Percentiles rank a stretch among this genome's conserved stretches.
Evolutionary conservation across 2,797 vertebrate species (phyloP).

Genomic region (Sciurus vulgaris): DNA sequence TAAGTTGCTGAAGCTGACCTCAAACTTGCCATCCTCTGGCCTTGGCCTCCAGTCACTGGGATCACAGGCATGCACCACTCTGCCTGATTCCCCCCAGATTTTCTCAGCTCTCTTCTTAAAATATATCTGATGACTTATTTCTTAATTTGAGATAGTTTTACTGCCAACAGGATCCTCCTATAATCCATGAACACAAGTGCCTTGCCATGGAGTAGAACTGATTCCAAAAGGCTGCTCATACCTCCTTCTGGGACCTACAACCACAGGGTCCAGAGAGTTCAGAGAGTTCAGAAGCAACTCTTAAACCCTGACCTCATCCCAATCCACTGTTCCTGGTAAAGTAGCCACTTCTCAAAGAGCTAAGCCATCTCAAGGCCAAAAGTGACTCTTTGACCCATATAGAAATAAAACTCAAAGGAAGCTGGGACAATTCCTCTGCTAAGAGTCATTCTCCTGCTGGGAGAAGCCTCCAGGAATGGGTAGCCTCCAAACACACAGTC

Average conservation of each 20-base stretch:
- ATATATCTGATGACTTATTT: constrained; percentile 13
- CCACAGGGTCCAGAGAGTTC: neutral
- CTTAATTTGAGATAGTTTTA: constrained; percentile 25
- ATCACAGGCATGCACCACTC: too few species aligned
- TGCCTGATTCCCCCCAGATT: neutral
- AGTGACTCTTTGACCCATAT: neutral
- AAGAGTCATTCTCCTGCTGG: constrained; percentile 39
- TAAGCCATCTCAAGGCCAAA: neutral
- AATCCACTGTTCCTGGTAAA: neutral
- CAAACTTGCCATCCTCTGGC: too few species aligned
- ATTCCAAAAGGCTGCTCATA: neutral
- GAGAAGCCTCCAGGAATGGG: neutral
- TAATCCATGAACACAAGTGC: neutral
- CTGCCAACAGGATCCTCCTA: neutral
- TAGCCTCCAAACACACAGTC: constrained; percentile 57
- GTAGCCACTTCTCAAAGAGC: neutral
- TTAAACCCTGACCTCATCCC: neutral
- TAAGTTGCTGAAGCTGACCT: too few species aligned
- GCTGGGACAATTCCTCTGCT: constrained; percentile 41
- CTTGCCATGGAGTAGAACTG: neutral
- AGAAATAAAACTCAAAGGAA: constrained; percentile 72
- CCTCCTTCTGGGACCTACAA: neutral
- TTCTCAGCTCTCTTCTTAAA: constrained; percentile 66
- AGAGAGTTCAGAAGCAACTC: neutral
- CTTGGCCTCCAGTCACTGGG: too few species aligned